Evolutionary conservation across 2,888 invertebrate genomes (phyloP).

Genomic region (Tillus elongatus): DNA sequence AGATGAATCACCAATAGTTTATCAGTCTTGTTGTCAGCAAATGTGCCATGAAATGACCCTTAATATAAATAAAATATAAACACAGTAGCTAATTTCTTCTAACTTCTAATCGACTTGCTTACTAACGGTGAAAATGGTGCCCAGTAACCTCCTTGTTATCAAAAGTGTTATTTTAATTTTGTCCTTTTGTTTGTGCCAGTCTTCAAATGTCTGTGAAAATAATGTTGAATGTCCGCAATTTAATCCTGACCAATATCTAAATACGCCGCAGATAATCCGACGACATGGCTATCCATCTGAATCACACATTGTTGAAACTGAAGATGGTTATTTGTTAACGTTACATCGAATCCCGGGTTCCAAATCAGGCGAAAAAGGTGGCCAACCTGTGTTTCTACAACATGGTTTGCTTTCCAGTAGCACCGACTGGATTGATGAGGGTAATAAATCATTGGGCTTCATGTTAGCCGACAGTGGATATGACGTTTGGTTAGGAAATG

Average conservation of each 20-base stretch:
- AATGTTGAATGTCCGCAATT: too few relatives aligned
- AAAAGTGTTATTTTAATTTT: too few relatives aligned
- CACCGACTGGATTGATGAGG: slow-evolving; percentile 66
- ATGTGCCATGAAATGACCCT: too few relatives aligned
- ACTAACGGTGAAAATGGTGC: too few relatives aligned
- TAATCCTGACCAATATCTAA: slow-evolving; percentile 1
- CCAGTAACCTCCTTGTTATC: too few relatives aligned
- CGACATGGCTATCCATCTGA: slow-evolving; percentile 61
- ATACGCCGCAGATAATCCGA: slow-evolving; percentile 44
- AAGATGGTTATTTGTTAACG: slow-evolving; percentile 75
- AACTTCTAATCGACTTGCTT: too few relatives aligned
- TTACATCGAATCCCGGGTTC: slow-evolving; percentile 71
- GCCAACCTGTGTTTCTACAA: slow-evolving; percentile 59
- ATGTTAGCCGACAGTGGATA: slow-evolving; percentile 60
- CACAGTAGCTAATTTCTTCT: too few relatives aligned
- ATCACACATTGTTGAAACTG: slow-evolving; percentile 61
- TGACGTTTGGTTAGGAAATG: slow-evolving; percentile 79
- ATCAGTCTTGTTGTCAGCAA: too few relatives aligned
- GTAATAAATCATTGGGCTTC: slow-evolving; percentile 57
- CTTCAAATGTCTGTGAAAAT: too few relatives aligned
- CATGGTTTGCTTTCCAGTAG: slow-evolving; percentile 76
- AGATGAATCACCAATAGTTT: too few relatives aligned
- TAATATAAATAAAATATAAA: too few relatives aligned
- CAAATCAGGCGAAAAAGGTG: slow-evolving; percentile 34
- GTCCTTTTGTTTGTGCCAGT: too few relatives aligned